A percentile compares a stretch with the other conserved stretches of the same genome.
phyloP scores from a whole-genome alignment of 2,113 vertebrate species.

The Merops nubicus region DNA sequence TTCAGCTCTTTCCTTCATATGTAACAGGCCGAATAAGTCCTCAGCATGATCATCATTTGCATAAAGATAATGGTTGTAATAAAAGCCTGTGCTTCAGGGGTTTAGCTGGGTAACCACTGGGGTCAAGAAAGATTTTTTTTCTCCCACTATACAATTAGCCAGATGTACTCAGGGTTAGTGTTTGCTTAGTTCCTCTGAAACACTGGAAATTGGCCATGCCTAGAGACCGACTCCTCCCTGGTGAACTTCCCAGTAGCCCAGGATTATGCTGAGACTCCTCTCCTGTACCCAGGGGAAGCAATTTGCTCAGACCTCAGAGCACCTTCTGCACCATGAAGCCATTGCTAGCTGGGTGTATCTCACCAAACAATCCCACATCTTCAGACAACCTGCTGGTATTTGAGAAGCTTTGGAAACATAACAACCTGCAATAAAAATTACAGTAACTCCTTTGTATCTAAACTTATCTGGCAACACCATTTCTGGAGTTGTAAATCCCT shows the following conservation, averaged over 20 bases:
- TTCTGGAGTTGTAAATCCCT: neutral
- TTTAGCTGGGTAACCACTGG: conserved; percentile 38
- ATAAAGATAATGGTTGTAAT: conserved; percentile 51
- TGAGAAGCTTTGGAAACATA: neutral
- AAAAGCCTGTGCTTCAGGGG: conserved; percentile 31
- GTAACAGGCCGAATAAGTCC: conserved; percentile 32
- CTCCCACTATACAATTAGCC: conserved; percentile 16
- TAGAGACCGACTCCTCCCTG: neutral
- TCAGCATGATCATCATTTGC: conserved; percentile 46
- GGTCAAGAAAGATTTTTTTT: conserved; percentile 2
- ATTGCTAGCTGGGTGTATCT: neutral
- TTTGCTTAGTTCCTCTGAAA: conserved; percentile 24
- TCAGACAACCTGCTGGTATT: neutral
- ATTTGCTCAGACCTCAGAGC: neutral
- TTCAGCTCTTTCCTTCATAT: conserved; percentile 34
- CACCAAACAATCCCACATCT: neutral
- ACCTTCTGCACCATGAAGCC: neutral
- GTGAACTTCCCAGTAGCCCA: neutral
- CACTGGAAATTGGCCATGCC: conserved; percentile 3
- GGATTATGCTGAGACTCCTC: neutral
- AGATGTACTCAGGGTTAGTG: neutral
- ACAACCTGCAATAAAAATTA: neutral
- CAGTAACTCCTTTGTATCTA: neutral
- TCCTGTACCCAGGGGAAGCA: neutral
- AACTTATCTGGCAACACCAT: neutral